These are phyloP conservation scores for Brachyalestes nurse DNA, from an alignment of 2,797 vertebrate genomes.

Conservation along the genomic window DNA sequence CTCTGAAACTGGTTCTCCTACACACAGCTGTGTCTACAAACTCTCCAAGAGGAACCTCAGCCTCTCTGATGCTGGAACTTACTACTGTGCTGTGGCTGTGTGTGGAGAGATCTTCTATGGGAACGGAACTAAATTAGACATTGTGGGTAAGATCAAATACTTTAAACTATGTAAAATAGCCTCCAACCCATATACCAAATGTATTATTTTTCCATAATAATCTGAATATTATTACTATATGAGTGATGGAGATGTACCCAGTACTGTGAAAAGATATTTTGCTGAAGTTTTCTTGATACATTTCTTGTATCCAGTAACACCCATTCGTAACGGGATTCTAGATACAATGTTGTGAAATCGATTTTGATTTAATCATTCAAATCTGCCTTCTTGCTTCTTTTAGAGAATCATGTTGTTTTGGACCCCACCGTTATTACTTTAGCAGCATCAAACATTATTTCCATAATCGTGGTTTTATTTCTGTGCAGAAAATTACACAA, in stretches of 20 bases:
- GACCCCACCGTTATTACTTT: background rate
- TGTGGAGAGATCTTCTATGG: slow-evolving; percentile 65
- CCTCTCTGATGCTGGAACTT: slow-evolving; percentile 55
- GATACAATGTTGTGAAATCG: no score
- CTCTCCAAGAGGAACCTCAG: slow-evolving; percentile 55
- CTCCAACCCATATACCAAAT: no score
- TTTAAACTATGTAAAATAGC: no score
- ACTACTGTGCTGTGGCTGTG: slow-evolving; percentile 64
- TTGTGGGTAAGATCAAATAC: background rate
- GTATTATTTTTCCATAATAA: no score
- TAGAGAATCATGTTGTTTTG: background rate
- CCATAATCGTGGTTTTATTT: background rate
- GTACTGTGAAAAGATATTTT: no score
- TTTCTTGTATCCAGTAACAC: no score
- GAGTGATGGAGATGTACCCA: no score
- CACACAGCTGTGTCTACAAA: slow-evolving; percentile 60
- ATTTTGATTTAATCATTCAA: no score
- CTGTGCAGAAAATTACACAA: slow-evolving; percentile 12
- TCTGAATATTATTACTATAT: no score
- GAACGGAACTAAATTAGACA: background rate
- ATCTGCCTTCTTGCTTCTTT: no score
- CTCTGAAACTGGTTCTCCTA: background rate
- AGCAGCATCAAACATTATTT: background rate
- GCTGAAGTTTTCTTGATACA: no score
- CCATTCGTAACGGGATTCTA: no score